Base-by-base conservation (phyloP, 2,888 invertebrate species). In the Eupithecia subumbrata region DNA sequence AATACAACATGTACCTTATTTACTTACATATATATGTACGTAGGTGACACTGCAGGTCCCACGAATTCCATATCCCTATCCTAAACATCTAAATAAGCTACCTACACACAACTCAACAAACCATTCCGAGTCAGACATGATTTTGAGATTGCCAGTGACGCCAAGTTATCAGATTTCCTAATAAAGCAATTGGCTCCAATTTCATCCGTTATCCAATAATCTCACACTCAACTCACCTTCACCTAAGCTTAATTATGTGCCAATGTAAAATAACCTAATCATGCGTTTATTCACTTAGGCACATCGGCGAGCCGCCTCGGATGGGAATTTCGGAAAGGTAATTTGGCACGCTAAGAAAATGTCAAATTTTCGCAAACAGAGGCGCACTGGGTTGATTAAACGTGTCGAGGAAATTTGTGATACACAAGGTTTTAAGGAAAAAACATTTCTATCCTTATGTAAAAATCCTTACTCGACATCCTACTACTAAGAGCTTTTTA, bases 291-390 rank as follows among this genome's bases (percentile, higher is more conserved):
- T 74, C 78, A 78, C 74, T 78, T 78, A 79, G 25, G 14, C 76
- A 79, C 72, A 80, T 80, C 72, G 75, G 74, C 5, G 14, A 60
- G 25, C 60, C 22, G 72, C 74, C 67, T 30, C 45, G 43, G 69
- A 60, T 25, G 72, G 77, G 76, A 72, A 80, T 81, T 82, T 81
- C 69, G 73, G 74, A 81, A 84, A 84, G 77, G 82, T 81, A 81
- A 81, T 80, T 74, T 77, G 74, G 75, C 75, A 78, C 79, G 80
- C 80, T 78, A 73, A 43, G 72, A 79, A 83, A 79, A 79, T 81
- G 80, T 71, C 69, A 78, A 83, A 79, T 80, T 81, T 81, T 72
- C 75, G 72, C 68, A 64, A 45, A 52, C 76, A 71, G 77, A 69
- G 74, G 60, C 74, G 80, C 68, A 80, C 16, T 68, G n/a, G 43